These are phyloP conservation scores for Pantherophis alleghaniensis DNA, from an alignment of 2,797 vertebrate species.

Conservation along the genomic window DNA sequence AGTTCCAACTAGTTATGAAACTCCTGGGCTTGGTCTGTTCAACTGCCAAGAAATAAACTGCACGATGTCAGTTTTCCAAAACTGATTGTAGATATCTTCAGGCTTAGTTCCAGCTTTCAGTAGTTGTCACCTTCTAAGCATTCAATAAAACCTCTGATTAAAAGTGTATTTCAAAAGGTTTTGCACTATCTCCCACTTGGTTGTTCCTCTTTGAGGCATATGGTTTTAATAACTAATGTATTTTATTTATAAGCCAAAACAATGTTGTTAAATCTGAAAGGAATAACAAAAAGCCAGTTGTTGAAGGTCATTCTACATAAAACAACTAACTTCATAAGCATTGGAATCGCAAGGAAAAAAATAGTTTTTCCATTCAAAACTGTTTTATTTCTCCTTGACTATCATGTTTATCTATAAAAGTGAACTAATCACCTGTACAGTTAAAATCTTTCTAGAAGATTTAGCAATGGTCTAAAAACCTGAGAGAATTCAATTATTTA, in stretches of 20 bases:
- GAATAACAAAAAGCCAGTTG: slow-evolving; percentile 32
- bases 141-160: slow-evolving; percentile 43
- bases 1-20: background rate
- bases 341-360: background rate
- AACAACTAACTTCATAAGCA: background rate
- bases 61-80: slow-evolving; percentile 12
- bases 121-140: slow-evolving; percentile 47
- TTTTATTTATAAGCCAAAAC: slow-evolving; percentile 61
- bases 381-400: background rate
- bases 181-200: slow-evolving; percentile 31
- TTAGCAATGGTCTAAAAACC: background rate
- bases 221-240: slow-evolving; percentile 59
- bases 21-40: background rate
- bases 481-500: background rate
- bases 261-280: slow-evolving; percentile 45
- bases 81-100: background rate
- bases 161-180: slow-evolving; percentile 42
- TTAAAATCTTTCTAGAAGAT: background rate
- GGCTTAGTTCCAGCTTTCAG: slow-evolving; percentile 31
- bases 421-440: background rate
- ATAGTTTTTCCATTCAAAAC: background rate
- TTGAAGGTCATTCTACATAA: background rate
- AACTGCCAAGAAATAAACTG: background rate
- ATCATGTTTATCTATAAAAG: background rate
- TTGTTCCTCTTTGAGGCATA: slow-evolving; percentile 44